A percentile compares a stretch with the other conserved stretches of the same genome.
Conservation (phyloP, 2,113 vertebrate species). For the Apteryx mantelli region DNA sequence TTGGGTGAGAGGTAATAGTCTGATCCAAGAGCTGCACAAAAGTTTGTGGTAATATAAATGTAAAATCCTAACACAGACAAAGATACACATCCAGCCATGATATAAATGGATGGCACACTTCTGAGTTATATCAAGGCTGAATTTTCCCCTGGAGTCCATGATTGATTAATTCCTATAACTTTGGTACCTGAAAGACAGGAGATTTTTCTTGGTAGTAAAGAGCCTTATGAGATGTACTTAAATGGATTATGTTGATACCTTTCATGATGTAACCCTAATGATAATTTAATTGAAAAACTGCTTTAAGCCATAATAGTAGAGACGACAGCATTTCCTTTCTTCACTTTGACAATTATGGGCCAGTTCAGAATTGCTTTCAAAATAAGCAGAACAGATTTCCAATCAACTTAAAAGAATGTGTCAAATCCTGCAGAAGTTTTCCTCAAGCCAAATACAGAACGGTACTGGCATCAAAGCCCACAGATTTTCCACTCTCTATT, state of each 20-base stretch:
- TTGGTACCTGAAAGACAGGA: slow-evolving; percentile 63
- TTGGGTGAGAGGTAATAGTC: not conserved
- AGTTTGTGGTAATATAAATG: slow-evolving; percentile 37
- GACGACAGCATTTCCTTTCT: slow-evolving; percentile 52
- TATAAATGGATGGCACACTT: slow-evolving; percentile 37
- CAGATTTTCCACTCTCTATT: not conserved
- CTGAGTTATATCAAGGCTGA: slow-evolving; percentile 53
- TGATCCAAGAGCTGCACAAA: not conserved
- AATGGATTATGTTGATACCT: slow-evolving; percentile 70
- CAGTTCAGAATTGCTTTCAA: slow-evolving; percentile 49
- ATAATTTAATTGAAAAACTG: slow-evolving; percentile 72
- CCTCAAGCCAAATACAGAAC: slow-evolving; percentile 34
- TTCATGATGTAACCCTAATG: slow-evolving; percentile 70
- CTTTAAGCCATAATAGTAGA: slow-evolving; percentile 64
- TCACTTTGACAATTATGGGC: slow-evolving; percentile 57
- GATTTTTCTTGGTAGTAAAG: slow-evolving; percentile 65
- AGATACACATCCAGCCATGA: not conserved
- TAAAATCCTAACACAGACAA: slow-evolving; percentile 12
- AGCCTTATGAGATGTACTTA: slow-evolving; percentile 59
- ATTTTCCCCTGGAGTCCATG: slow-evolving; percentile 54
- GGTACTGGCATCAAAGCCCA: not conserved
- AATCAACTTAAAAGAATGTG: slow-evolving; percentile 53
- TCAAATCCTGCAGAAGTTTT: slow-evolving; percentile 27
- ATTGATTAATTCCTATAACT: slow-evolving; percentile 66
- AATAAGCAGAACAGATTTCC: slow-evolving; percentile 40